A percentile compares a stretch with the other conserved stretches of the same genome.
phyloP scores from a whole-genome alignment of 2,113 vertebrate genomes.

The Chroicocephalus ridibundus region DNA sequence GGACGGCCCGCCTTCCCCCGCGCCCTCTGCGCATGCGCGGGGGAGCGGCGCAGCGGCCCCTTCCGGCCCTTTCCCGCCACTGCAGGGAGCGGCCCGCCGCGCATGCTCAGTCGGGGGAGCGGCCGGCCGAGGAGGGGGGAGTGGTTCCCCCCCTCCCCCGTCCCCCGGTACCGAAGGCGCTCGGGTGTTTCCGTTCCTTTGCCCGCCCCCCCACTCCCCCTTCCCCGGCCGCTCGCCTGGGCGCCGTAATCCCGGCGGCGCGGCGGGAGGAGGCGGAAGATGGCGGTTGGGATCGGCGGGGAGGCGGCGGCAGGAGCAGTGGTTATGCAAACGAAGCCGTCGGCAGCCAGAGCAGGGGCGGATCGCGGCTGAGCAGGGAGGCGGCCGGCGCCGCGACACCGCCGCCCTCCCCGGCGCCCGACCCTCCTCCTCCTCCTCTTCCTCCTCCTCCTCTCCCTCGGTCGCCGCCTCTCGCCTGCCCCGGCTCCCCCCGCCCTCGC shows the following conservation, averaged over 20 bases:
- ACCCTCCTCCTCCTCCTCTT: neutral
- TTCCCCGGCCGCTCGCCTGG: neutral
- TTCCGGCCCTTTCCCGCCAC: neutral
- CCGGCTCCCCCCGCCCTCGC: neutral
- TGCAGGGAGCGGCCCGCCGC: fast-evolving
- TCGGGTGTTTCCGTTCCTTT: neutral
- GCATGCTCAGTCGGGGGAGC: neutral
- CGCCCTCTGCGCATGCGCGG: neutral
- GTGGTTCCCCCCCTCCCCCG: neutral
- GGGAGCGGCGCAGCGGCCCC: neutral
- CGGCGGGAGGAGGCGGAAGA: constrained; percentile 76
- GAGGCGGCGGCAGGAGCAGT: neutral
- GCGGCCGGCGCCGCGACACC: constrained; percentile 9
- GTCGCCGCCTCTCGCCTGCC: neutral
- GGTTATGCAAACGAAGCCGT: constrained; percentile 14
- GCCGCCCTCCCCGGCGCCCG: neutral
- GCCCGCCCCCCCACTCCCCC: neutral
- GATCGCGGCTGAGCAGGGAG: constrained; percentile 6
- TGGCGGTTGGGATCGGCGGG: constrained; percentile 83
- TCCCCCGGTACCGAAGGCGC: neutral
- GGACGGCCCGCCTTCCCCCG: fast-evolving
- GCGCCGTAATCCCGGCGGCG: neutral
- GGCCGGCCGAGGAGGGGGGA: fast-evolving
- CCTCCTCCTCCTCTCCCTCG: neutral
- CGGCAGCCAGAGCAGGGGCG: neutral